Conservation (phyloP, 2,797 vertebrate genomes). For the Parauchenoglanis punctatus region DNA sequence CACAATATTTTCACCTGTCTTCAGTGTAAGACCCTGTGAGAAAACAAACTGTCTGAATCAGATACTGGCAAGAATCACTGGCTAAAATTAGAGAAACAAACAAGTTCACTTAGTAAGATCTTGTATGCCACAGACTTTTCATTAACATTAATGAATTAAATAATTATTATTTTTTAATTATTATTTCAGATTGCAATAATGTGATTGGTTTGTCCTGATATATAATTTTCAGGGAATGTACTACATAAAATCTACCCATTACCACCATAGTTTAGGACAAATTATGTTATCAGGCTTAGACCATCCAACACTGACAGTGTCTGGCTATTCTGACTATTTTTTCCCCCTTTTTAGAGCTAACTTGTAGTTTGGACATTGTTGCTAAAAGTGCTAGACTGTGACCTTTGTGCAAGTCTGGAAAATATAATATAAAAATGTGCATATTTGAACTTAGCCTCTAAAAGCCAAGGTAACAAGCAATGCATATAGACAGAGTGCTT, state of each 20-base stretch:
- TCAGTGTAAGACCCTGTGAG: neutral
- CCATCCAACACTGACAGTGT: neutral
- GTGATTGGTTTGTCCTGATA: neutral
- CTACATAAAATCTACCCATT: neutral
- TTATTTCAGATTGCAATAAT: neutral
- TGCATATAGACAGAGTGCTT: too few species aligned
- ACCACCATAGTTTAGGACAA: neutral
- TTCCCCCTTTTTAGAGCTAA: neutral
- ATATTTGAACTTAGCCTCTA: neutral
- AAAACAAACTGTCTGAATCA: neutral
- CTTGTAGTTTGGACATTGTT: neutral
- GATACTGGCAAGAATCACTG: neutral
- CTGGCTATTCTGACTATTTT: neutral
- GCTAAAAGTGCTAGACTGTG: neutral
- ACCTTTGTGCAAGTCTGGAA: neutral
- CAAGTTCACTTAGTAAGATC: neutral
- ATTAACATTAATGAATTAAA: neutral
- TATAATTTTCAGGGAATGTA: neutral
- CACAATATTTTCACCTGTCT: neutral
- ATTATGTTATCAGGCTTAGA: neutral
- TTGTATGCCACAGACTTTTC: neutral
- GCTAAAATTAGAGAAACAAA: slow-evolving; percentile 1
- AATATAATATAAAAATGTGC: neutral
- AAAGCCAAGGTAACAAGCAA: too few species aligned
- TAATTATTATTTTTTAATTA: neutral